Evolutionary conservation across 2,113 vertebrate species (phyloP).

Genomic region (Lepus americanus): DNA sequence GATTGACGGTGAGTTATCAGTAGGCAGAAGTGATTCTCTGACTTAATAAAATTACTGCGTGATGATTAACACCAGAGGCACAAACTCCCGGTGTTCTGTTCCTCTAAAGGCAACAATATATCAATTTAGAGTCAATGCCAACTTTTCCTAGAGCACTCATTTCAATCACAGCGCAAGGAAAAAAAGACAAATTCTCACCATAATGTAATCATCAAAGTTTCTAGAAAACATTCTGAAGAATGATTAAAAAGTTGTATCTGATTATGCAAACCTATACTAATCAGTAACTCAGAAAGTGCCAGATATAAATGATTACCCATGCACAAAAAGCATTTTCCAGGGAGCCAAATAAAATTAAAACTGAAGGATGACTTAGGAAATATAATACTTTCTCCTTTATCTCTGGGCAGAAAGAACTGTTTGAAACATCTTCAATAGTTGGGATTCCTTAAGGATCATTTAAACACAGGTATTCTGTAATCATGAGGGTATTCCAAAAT

Average conservation of each 20-base stretch:
- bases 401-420: not conserved
- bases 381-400: not conserved
- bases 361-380: not conserved
- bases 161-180: not conserved
- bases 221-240: not conserved
- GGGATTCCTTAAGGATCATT: not conserved
- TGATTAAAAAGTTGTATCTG: not conserved
- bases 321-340: not conserved
- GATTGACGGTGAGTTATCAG: not conserved
- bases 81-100: not conserved
- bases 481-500: not conserved
- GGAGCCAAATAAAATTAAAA: not conserved
- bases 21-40: not conserved
- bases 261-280: not conserved
- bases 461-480: not conserved
- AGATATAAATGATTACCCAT: not conserved
- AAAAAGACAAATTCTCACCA: not conserved
- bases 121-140: not conserved
- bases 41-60: not conserved
- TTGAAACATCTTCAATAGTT: not conserved
- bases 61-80: not conserved
- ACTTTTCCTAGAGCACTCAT: not conserved
- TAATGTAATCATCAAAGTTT: constrained; percentile 5
- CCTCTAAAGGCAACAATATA: not conserved
- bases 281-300: not conserved